Evolutionary conservation across 2,888 invertebrate genomes (phyloP).

Genomic region (Salticus scenicus): DNA sequence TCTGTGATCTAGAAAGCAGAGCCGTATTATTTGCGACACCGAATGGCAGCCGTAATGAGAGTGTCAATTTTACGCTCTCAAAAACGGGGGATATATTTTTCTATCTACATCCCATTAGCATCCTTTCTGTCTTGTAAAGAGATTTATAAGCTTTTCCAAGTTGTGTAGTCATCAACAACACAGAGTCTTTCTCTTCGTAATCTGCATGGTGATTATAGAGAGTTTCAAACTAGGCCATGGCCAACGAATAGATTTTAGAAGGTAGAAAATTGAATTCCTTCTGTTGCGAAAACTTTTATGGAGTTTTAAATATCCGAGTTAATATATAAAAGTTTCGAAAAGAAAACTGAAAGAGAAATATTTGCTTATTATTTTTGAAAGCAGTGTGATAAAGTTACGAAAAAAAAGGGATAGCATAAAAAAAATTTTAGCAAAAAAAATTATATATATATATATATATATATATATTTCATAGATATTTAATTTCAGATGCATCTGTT

Average conservation of each 20-base stretch:
- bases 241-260: neutral
- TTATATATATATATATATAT: too few species aligned
- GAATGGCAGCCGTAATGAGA: neutral
- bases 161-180: neutral
- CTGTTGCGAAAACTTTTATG: too few species aligned
- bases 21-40: neutral
- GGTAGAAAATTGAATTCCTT: neutral
- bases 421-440: too few species aligned
- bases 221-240: conserved; percentile 3
- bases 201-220: neutral
- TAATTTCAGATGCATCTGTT: too few species aligned
- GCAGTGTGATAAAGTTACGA: too few species aligned
- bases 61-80: neutral
- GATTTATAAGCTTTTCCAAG: neutral
- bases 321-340: too few species aligned
- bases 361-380: too few species aligned
- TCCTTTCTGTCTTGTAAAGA: neutral
- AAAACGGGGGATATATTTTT: neutral
- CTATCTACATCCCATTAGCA: neutral
- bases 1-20: too few species aligned
- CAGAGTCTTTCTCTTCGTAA: neutral
- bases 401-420: too few species aligned
- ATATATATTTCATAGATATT: too few species aligned
- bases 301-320: too few species aligned
- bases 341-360: too few species aligned